These are phyloP conservation scores for Distichodus sexfasciatus DNA, from an alignment of 2,797 vertebrate species.

Conservation along the genomic window DNA sequence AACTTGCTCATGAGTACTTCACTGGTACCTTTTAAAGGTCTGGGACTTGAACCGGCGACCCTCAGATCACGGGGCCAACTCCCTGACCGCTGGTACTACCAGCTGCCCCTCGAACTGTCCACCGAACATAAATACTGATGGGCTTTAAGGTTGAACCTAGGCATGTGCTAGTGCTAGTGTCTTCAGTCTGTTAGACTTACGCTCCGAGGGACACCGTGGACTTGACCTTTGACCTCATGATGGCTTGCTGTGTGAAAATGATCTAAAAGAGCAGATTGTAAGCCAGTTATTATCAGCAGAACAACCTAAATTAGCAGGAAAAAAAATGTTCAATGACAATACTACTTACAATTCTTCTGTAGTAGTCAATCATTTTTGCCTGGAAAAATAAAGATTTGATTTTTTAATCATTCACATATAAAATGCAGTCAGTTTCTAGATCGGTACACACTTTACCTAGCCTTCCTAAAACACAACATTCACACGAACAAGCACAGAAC, in stretches of 20 bases:
- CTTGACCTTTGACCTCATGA: constrained; percentile 92
- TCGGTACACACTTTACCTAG: too few species aligned
- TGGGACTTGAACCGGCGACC: too few species aligned
- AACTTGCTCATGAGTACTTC: too few species aligned
- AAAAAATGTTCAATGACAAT: neutral
- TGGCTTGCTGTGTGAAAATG: constrained; percentile 87
- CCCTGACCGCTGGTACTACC: too few species aligned
- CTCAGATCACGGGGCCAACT: too few species aligned
- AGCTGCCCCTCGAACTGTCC: too few species aligned
- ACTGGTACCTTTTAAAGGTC: too few species aligned
- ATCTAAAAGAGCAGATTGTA: constrained; percentile 71
- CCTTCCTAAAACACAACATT: too few species aligned
- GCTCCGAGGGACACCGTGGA: constrained; percentile 92
- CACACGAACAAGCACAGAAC: too few species aligned
- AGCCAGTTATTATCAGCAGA: neutral
- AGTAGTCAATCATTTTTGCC: constrained; percentile 81
- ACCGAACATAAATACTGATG: too few species aligned
- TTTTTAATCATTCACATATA: neutral
- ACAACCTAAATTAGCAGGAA: neutral
- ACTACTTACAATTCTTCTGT: constrained; percentile 76
- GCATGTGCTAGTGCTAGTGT: neutral
- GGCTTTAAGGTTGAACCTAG: too few species aligned
- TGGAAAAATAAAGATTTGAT: constrained; percentile 64
- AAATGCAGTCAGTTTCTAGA: neutral
- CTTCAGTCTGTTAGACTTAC: constrained; percentile 70